Evolutionary conservation across 2,888 invertebrate species (phyloP), one percentile per base, ranked within the genome.

Genomic region (Thera britannica): DNA sequence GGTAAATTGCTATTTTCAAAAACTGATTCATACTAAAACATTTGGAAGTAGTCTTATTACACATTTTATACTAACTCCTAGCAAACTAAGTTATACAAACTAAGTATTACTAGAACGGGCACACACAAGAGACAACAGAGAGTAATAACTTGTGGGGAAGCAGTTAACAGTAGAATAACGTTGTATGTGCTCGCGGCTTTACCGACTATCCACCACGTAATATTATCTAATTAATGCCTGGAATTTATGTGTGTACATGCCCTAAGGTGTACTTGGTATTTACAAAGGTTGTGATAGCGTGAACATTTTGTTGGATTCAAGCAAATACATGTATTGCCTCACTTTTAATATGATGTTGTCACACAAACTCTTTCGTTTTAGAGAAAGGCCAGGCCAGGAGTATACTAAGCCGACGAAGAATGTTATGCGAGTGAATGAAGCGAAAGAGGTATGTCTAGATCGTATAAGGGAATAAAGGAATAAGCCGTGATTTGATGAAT

Each of bases 201-300:
- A 74, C 76, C 79, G 77, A 83, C 88, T 85, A 86, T 86, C 83
- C 83, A 83, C 87, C 83, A 86, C 83, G 82, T 87, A 88, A 88
- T 86, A 85, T 83, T 82, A 84, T 86, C 87, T 87, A 88, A 90
- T 90, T 90, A 90, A 90, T 84, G 86, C 78, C 76, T 80, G 76
- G 79, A 88, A 88, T 90, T 89, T 89, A 90, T 86, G 83, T 82
- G 79, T 78, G 73, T 81, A 82, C 80, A 78, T 78, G 77, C 79
- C 79, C 76, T 80, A 75, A 82, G 81, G 83, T 82, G 56, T 60
- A 49, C 23, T 80, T 82, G 79, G 79, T 82, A 54, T 61, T 46
- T 48, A 48, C 34, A 60, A 44, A 46, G 12, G 34, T 54, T 46
- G 9, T 55, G 56, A 23, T 54, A n/a, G 12, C n/a, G 46, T 41